A percentile compares a stretch with the other conserved stretches of the same genome.
Evolutionary conservation across 2,113 vertebrate genomes (phyloP).

Genomic region (Zootoca vivipara): DNA sequence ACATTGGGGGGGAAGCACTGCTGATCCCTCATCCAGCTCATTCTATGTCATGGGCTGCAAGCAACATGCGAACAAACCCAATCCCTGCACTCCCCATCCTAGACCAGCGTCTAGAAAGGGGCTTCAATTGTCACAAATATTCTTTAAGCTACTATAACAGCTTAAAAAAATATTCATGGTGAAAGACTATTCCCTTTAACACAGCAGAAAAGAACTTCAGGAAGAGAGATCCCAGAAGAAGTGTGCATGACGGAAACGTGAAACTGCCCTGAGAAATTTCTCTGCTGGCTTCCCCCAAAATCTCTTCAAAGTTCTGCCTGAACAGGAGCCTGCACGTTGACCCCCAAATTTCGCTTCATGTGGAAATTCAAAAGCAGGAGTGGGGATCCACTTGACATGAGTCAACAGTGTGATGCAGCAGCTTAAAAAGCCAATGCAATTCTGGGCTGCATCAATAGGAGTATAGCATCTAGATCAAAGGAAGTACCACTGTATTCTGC

Average conservation of each 20-base stretch:
- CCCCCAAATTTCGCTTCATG: not conserved
- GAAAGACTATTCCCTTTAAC: not conserved
- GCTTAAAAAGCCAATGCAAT: too few species aligned
- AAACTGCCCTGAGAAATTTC: not conserved
- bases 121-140: not conserved
- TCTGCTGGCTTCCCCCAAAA: not conserved
- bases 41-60: too few species aligned
- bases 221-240: not conserved
- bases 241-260: not conserved
- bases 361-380: not conserved
- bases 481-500: too few species aligned
- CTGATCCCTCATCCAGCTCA: too few species aligned
- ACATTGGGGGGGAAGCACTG: too few species aligned
- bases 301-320: not conserved
- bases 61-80: too few species aligned
- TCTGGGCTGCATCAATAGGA: too few species aligned
- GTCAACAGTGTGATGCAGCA: too few species aligned
- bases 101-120: too few species aligned
- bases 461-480: too few species aligned
- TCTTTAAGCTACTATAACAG: not conserved
- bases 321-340: not conserved
- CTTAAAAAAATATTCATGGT: not conserved
- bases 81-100: too few species aligned
- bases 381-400: too few species aligned
- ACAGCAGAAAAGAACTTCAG: not conserved